These are phyloP conservation scores for Copidosoma aretas DNA, from an alignment of 2,888 invertebrate genomes.

Conservation along the genomic window DNA sequence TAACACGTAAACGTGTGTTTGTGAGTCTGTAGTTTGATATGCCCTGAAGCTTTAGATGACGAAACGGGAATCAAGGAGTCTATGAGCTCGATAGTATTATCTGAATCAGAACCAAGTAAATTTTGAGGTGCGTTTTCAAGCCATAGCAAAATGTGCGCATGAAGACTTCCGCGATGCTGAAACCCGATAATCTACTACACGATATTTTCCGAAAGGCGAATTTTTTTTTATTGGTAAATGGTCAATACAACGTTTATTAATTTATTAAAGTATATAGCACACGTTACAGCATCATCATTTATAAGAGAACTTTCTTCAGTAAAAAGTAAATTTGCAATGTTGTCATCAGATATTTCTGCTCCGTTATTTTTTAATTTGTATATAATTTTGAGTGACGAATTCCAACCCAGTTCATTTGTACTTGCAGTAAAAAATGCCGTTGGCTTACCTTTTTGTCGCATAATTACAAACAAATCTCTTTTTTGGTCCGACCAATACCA, in stretches of 20 bases:
- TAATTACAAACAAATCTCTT: too few species aligned
- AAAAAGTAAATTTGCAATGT: too few species aligned
- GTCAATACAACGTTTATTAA: slow-evolving; percentile 34
- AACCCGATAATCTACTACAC: slow-evolving; percentile 57
- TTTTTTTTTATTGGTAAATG: slow-evolving; percentile 44
- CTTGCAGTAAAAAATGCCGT: too few species aligned
- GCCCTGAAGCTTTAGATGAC: slow-evolving; percentile 43
- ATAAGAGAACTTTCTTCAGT: too few species aligned
- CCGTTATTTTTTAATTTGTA: too few species aligned
- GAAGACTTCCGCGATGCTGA: slow-evolving; percentile 55
- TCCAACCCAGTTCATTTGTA: too few species aligned
- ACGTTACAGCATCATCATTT: too few species aligned
- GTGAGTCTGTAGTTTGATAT: slow-evolving; percentile 49
- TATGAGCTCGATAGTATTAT: slow-evolving; percentile 46
- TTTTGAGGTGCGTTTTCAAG: slow-evolving; percentile 52
- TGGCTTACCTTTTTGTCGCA: too few species aligned
- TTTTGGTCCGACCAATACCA: too few species aligned
- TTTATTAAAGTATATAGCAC: slow-evolving; percentile 49
- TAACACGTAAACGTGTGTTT: slow-evolving; percentile 45
- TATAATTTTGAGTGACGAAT: too few species aligned
- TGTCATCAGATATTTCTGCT: too few species aligned
- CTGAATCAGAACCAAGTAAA: slow-evolving; percentile 39
- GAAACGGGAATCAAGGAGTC: slow-evolving; percentile 48
- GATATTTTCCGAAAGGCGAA: slow-evolving; percentile 53
- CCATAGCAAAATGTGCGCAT: slow-evolving; percentile 58